Percentiles rank a stretch among this genome's conserved stretches.
These are phyloP conservation scores for Sebastes fasciatus DNA, from an alignment of 2,113 vertebrate genomes.

Conservation along the genomic window DNA sequence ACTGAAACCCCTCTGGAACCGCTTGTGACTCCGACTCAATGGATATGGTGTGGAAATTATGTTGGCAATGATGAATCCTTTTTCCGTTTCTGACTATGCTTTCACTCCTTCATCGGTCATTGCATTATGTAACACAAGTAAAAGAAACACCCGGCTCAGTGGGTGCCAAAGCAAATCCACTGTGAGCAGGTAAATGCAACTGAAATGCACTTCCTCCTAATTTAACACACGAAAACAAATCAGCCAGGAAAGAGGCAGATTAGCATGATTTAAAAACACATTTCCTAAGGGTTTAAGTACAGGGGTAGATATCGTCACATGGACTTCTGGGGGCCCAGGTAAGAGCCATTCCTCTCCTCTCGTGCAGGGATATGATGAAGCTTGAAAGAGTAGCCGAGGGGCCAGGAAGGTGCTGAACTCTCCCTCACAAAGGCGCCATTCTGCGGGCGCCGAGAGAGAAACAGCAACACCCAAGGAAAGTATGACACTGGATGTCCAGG, in stretches of 20 bases:
- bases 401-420: slow-evolving; percentile 54
- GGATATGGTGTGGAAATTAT: slow-evolving; percentile 42
- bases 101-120: slow-evolving; percentile 38
- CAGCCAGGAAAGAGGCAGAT: slow-evolving; percentile 35
- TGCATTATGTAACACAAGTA: slow-evolving; percentile 59
- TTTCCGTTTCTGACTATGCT: slow-evolving; percentile 54
- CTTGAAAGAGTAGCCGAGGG: slow-evolving; percentile 49
- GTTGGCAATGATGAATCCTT: slow-evolving; percentile 47
- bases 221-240: slow-evolving; percentile 50
- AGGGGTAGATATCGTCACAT: slow-evolving; percentile 15
- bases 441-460: slow-evolving; percentile 61
- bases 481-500: slow-evolving; percentile 72
- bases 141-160: slow-evolving; percentile 32
- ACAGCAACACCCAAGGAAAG: slow-evolving; percentile 76
- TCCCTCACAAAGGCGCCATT: slow-evolving; percentile 79
- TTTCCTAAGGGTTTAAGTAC: slow-evolving; percentile 50
- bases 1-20: slow-evolving; percentile 48
- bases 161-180: slow-evolving; percentile 67
- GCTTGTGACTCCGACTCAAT: slow-evolving; percentile 35
- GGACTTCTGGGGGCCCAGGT: slow-evolving; percentile 41
- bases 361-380: slow-evolving; percentile 49
- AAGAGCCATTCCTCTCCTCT: slow-evolving; percentile 37
- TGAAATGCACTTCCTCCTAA: slow-evolving; percentile 49
- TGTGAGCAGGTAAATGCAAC: slow-evolving; percentile 52
- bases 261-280: slow-evolving; percentile 49